phyloP scores from a whole-genome alignment of 2,797 vertebrate species.

The Arnoldichthys spilopterus region DNA sequence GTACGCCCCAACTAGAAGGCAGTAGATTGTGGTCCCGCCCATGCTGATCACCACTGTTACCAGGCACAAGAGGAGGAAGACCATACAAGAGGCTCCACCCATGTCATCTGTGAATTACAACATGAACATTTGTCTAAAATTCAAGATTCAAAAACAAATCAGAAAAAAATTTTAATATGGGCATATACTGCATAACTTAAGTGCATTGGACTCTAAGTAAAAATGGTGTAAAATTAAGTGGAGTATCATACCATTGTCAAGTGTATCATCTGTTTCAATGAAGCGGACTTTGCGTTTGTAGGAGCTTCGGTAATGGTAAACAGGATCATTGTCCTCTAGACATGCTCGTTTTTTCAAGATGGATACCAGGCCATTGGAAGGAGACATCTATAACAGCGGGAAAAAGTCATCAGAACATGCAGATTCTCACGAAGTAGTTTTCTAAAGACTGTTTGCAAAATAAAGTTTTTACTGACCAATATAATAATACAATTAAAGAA shows the following conservation, averaged over 20 bases:
- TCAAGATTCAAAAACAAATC: neutral
- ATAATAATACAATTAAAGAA: no score
- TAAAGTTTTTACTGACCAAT: no score
- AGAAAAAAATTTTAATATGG: neutral
- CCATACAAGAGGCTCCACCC: constrained; percentile 87
- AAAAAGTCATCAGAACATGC: neutral
- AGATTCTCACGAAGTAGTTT: no score
- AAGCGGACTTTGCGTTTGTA: constrained; percentile 92
- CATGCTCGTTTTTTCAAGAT: constrained; percentile 89
- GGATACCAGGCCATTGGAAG: constrained; percentile 89
- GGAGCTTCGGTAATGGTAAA: constrained; percentile 69
- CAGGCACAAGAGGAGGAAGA: constrained; percentile 90
- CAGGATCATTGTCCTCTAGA: constrained; percentile 75
- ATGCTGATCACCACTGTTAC: constrained; percentile 92
- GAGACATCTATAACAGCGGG: constrained; percentile 74
- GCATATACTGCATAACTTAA: neutral
- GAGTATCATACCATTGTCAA: constrained; percentile 84
- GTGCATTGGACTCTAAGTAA: neutral
- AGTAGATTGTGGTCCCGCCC: constrained; percentile 93
- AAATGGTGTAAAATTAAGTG: constrained; percentile 58
- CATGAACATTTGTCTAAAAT: neutral
- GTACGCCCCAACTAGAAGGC: constrained; percentile 86
- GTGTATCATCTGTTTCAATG: constrained; percentile 86
- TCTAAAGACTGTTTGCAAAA: neutral
- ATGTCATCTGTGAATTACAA: constrained; percentile 84